Base-by-base conservation (phyloP, 1,140 invertebrate genomes). In the Mesaphorura yosii region DNA sequence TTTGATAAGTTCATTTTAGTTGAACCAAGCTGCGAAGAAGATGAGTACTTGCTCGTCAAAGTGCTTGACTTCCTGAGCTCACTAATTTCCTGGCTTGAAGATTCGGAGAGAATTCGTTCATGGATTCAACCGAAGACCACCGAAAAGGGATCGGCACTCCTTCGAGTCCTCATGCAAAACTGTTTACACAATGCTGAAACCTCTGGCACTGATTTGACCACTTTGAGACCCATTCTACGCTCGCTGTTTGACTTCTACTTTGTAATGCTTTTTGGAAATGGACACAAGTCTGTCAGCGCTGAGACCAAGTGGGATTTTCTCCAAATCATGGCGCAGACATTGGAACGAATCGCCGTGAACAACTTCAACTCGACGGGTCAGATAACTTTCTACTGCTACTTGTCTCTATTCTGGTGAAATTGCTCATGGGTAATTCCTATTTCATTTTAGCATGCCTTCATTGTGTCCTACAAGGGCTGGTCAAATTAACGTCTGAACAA, bases 1-100 rank as follows among this genome's bases (percentile, higher is more conserved):
- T 62, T 62, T 42, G 59, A 54, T 39, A 17, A 57, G 26, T 62
- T 59, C 51, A 39, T 62, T 25, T 62, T 51, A n/a, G 54, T 62
- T n/a, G 60, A 59, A 45, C 60, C 60, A 22, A 59, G 57, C 2
- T 50, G 39, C 26, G 12, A 27, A 0, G 57, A 59, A 45, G 60
- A 62, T 42, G 60, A 59, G 41, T 40, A 56, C 10, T 34, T 62
- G 15, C 39, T 59, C 0, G 41, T 49, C 7, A 28, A 47, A 39
- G 51, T 58, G 10, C 23, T 62, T 5, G 54, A 62, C 17, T 26
- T 62, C 2, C 48, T 58, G 14, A 25, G 39, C n/a, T 62, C 48
- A 17, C 20, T 58, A 2, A 17, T 62, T 6, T 39, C 5, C 7
- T 44, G 37, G 27, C 19, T 56, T 5, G 19, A 46, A 12, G 37